phyloP scores from a whole-genome alignment of 2,888 invertebrate genomes.

The Beris morrisii region DNA sequence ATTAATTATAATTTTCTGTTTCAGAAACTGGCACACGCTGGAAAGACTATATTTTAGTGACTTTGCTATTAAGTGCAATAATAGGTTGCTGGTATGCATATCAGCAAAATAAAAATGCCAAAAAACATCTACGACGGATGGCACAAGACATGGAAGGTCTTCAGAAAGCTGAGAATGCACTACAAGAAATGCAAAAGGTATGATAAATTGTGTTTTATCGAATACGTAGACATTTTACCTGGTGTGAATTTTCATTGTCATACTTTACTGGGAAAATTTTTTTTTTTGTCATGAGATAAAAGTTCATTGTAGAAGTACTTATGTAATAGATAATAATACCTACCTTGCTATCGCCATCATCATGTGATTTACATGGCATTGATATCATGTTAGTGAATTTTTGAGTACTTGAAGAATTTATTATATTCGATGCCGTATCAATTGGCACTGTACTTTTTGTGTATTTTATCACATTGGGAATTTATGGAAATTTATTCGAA shows the following conservation, averaged over 20 bases:
- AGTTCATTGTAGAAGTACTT: slow-evolving; percentile 2
- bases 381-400: not conserved
- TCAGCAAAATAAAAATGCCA: slow-evolving; percentile 85
- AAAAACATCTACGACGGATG: slow-evolving; percentile 86
- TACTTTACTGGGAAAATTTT: not conserved
- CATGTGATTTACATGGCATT: slow-evolving; percentile 23
- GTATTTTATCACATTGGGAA: no score
- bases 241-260: not conserved
- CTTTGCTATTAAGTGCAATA: slow-evolving; percentile 79
- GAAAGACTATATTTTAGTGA: slow-evolving; percentile 88
- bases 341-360: not conserved
- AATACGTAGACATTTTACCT: not conserved
- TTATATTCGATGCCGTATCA: no score
- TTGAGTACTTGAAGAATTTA: no score
- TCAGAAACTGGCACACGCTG: slow-evolving; percentile 76
- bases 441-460: no score
- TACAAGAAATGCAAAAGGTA: slow-evolving; percentile 79
- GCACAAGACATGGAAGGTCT: slow-evolving; percentile 91
- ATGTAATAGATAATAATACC: slow-evolving; percentile 17
- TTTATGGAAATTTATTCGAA: no score
- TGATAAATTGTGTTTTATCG: not conserved
- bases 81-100: slow-evolving; percentile 91
- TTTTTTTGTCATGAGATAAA: slow-evolving; percentile 2
- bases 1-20: slow-evolving; percentile 34
- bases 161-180: slow-evolving; percentile 83